Percentiles rank a stretch among this genome's conserved stretches.
These are phyloP conservation scores for Amazona guildingii DNA, from an alignment of 2,113 vertebrate genomes.

Conservation along the genomic window DNA sequence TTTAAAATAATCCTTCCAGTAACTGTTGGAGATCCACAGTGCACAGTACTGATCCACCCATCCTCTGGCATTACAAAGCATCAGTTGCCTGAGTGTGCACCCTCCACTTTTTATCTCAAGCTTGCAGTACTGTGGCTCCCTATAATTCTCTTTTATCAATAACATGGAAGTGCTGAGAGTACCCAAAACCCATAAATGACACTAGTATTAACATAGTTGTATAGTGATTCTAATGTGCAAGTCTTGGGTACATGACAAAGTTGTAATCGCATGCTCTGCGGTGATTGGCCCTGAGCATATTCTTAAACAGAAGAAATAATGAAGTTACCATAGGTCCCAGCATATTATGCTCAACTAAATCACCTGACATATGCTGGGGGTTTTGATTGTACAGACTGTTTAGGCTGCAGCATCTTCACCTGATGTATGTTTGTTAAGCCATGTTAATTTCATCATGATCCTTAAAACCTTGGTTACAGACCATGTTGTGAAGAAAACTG, in stretches of 20 bases:
- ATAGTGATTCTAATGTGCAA: neutral
- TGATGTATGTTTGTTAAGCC: neutral
- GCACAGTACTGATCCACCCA: neutral
- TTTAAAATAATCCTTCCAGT: neutral
- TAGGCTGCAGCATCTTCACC: neutral
- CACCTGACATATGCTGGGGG: neutral
- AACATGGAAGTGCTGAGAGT: neutral
- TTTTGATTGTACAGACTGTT: neutral
- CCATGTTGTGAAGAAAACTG: neutral
- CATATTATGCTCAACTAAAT: neutral
- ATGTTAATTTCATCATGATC: neutral
- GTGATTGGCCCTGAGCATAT: accelerated
- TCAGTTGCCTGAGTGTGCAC: neutral
- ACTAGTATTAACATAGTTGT: neutral
- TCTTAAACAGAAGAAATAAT: neutral
- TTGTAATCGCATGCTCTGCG: neutral
- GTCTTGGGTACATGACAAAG: neutral
- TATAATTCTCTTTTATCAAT: neutral
- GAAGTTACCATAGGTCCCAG: neutral
- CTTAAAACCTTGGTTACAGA: neutral
- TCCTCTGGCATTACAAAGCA: neutral
- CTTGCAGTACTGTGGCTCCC: neutral
- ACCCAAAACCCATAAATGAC: neutral
- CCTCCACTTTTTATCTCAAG: neutral
- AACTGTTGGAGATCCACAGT: neutral